Conservation (phyloP, 2,888 invertebrate species). For the Campoletis raptor region DNA sequence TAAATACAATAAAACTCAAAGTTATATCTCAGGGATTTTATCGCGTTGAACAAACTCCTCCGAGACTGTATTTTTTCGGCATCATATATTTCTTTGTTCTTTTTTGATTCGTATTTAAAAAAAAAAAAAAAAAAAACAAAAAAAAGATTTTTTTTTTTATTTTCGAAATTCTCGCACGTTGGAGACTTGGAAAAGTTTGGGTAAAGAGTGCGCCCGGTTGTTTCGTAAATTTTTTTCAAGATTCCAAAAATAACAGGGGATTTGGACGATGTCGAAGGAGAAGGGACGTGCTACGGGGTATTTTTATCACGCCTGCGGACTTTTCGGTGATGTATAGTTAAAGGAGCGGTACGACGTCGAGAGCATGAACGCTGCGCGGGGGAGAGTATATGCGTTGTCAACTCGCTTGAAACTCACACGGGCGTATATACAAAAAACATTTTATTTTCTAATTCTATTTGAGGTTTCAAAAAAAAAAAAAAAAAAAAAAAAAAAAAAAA, state of each 20-base stretch:
- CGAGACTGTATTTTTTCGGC: neutral
- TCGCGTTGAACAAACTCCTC: conserved; percentile 33
- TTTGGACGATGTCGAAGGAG: conserved; percentile 10
- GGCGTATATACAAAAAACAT: neutral
- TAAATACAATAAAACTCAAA: conserved; percentile 25
- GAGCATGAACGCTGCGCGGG: neutral
- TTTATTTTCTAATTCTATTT: neutral
- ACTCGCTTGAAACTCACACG: neutral
- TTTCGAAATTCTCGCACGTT: neutral
- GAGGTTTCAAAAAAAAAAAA: neutral
- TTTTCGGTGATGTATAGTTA: conserved; percentile 21
- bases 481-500: neutral
- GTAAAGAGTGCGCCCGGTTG: conserved; percentile 21
- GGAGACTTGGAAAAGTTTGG: conserved; percentile 22
- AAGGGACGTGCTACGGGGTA: conserved; percentile 42
- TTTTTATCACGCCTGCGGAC: conserved; percentile 51
- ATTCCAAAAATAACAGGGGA: conserved; percentile 60
- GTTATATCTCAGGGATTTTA: conserved; percentile 11
- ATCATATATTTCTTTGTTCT: neutral
- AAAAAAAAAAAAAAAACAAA: too few relatives aligned
- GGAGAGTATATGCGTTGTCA: conserved; percentile 10
- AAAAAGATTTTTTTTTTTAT: conserved; percentile 6
- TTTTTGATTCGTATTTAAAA: neutral
- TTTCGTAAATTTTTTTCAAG: conserved; percentile 59
- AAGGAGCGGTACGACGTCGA: neutral